These are phyloP conservation scores for Noctua comes DNA, from an alignment of 2,888 invertebrate species.

Conservation along the genomic window DNA sequence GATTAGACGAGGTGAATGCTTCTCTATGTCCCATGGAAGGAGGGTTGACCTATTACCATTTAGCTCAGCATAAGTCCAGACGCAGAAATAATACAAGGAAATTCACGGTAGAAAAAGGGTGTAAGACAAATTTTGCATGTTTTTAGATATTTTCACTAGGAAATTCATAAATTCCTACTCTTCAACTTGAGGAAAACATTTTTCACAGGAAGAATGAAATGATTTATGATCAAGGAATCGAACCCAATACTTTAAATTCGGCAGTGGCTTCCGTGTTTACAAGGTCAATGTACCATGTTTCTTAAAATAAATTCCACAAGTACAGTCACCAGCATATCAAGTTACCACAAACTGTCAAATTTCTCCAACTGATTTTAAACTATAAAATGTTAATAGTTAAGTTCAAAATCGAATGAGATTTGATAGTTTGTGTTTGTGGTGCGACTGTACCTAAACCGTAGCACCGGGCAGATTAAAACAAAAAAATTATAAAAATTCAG, in stretches of 20 bases:
- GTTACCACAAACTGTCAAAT: too few relatives aligned
- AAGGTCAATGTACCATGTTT: not conserved
- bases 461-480: conserved; percentile 30
- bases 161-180: not conserved
- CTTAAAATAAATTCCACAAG: not conserved
- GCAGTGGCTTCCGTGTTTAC: not conserved
- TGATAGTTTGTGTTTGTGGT: too few relatives aligned
- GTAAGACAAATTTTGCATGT: not conserved
- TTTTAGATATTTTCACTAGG: not conserved
- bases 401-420: too few relatives aligned
- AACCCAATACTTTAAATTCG: not conserved
- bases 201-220: not conserved
- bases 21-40: not conserved
- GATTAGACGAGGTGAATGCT: not conserved
- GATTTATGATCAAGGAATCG: not conserved
- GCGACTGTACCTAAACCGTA: too few relatives aligned
- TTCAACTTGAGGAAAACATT: not conserved
- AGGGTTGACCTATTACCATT: not conserved
- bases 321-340: too few relatives aligned
- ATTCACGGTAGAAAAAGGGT: too few relatives aligned
- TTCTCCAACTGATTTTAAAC: too few relatives aligned
- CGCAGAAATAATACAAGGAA: not conserved
- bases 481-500: conserved; percentile 24
- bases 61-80: not conserved
- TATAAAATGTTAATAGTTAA: too few relatives aligned